phyloP scores from a whole-genome alignment of 1,140 invertebrate genomes.

The Drosophila sucinea region DNA sequence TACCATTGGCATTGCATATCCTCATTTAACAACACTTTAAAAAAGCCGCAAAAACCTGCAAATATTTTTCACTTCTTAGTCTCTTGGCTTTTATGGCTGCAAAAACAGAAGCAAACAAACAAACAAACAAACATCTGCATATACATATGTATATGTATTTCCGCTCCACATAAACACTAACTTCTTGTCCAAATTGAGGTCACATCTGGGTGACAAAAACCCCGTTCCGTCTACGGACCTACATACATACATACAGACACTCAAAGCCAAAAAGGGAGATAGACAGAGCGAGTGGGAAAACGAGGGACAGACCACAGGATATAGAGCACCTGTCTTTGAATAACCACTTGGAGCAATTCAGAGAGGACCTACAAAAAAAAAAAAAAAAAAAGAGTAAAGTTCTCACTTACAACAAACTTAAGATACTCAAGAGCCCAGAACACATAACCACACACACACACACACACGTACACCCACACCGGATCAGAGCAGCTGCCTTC shows the following conservation, averaged over 20 bases:
- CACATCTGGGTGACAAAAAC: constrained; percentile 51
- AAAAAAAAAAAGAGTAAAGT: constrained; percentile 57
- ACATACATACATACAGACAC: constrained; percentile 63
- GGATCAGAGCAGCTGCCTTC: constrained; percentile 42
- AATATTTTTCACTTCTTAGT: constrained; percentile 26
- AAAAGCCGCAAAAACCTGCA: constrained; percentile 19
- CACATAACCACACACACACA: constrained; percentile 8
- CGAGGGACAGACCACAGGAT: constrained; percentile 4
- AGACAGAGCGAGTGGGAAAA: neutral
- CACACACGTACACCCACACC: constrained; percentile 27
- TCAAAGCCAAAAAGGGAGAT: constrained; percentile 3
- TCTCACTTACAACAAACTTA: constrained; percentile 76
- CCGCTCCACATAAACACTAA: constrained; percentile 60
- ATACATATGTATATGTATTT: constrained; percentile 23
- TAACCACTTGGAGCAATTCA: constrained; percentile 73
- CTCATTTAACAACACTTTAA: constrained; percentile 2
- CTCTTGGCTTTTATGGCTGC: constrained; percentile 30
- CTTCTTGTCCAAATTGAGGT: constrained; percentile 57
- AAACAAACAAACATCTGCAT: neutral
- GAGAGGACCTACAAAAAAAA: constrained; percentile 27
- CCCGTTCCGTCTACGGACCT: constrained; percentile 45
- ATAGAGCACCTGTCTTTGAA: constrained; percentile 23
- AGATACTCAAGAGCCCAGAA: constrained; percentile 68
- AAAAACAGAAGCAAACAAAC: neutral
- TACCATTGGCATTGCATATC: constrained; percentile 15